A percentile compares a stretch with the other conserved stretches of the same genome.
phyloP scores from a whole-genome alignment of 2,888 invertebrate species.

The Colostygia pectinataria region DNA sequence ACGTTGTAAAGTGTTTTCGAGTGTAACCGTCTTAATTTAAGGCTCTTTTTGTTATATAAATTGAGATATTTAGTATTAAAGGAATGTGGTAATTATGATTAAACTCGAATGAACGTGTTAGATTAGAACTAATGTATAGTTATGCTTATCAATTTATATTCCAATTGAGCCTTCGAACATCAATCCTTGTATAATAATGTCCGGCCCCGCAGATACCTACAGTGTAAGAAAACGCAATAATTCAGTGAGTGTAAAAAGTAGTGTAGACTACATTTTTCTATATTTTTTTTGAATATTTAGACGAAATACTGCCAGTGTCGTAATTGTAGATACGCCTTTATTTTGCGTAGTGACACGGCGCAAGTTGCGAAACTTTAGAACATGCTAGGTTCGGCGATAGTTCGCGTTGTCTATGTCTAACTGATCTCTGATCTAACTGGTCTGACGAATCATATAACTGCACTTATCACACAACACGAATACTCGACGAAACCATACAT shows the following conservation, averaged over 20 bases:
- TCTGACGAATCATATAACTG: too few species aligned
- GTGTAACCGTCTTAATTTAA: slow-evolving; percentile 8
- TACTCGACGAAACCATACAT: too few species aligned
- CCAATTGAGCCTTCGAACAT: slow-evolving; percentile 33
- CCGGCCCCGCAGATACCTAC: slow-evolving; percentile 56
- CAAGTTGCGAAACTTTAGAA: neutral
- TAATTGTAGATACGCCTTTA: slow-evolving; percentile 37
- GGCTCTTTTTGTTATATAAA: slow-evolving; percentile 28
- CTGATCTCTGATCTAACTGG: too few species aligned
- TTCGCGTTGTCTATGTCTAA: too few species aligned
- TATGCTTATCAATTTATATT: slow-evolving; percentile 34
- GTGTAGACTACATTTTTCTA: slow-evolving; percentile 74
- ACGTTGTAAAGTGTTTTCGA: slow-evolving; percentile 13
- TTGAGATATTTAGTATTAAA: slow-evolving; percentile 28
- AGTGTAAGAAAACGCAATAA: slow-evolving; percentile 75
- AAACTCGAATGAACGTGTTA: slow-evolving; percentile 32
- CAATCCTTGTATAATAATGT: slow-evolving; percentile 46
- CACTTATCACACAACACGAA: too few species aligned
- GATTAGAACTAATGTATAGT: slow-evolving; percentile 24
- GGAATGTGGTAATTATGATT: slow-evolving; percentile 26
- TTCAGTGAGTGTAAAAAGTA: slow-evolving; percentile 75
- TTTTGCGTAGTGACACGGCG: slow-evolving; percentile 28
- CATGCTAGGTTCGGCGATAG: too few species aligned
- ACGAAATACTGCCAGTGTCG: slow-evolving; percentile 73
- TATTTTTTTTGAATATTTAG: slow-evolving; percentile 77